Conservation (phyloP, 2,113 vertebrate genomes). For the Lepus americanus region DNA sequence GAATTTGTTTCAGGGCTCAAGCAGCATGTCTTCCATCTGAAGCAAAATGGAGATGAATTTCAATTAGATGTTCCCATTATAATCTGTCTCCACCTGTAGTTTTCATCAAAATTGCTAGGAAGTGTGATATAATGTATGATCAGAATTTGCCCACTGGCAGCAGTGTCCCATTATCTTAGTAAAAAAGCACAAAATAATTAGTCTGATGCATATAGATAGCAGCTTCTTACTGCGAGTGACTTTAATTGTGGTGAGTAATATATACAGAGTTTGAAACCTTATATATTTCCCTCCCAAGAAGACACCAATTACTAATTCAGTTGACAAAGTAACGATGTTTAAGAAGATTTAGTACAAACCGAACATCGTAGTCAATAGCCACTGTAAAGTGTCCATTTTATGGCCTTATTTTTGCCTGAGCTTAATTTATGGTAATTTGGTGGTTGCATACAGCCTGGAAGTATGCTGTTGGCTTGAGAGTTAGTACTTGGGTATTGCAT, state of each 20-base stretch:
- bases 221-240: conserved; percentile 73
- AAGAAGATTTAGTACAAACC: conserved; percentile 69
- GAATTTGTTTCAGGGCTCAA: conserved; percentile 87
- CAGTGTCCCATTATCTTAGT: conserved; percentile 83
- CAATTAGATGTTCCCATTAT: conserved; percentile 87
- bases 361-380: conserved; percentile 76
- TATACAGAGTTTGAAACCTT: conserved; percentile 79
- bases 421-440: conserved; percentile 75
- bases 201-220: conserved; percentile 72
- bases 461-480: conserved; percentile 2
- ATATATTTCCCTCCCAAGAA: conserved; percentile 79
- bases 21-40: conserved; percentile 87
- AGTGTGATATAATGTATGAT: conserved; percentile 82
- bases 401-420: conserved; percentile 72
- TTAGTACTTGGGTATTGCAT: conserved; percentile 70
- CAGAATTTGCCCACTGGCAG: conserved; percentile 85
- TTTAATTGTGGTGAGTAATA: conserved; percentile 86
- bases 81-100: conserved; percentile 89
- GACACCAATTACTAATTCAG: conserved; percentile 81
- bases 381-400: conserved; percentile 79
- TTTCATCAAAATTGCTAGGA: conserved; percentile 87
- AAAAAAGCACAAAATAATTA: conserved; percentile 85
- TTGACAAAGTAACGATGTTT: conserved; percentile 83
- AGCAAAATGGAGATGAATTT: conserved; percentile 89
- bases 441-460: conserved; percentile 34